A percentile compares a stretch with the other conserved stretches of the same genome.
These are phyloP conservation scores for Zoanthus sociatus DNA, from an alignment of 92 coral and sea anemone genomes.

Conservation along the genomic window DNA sequence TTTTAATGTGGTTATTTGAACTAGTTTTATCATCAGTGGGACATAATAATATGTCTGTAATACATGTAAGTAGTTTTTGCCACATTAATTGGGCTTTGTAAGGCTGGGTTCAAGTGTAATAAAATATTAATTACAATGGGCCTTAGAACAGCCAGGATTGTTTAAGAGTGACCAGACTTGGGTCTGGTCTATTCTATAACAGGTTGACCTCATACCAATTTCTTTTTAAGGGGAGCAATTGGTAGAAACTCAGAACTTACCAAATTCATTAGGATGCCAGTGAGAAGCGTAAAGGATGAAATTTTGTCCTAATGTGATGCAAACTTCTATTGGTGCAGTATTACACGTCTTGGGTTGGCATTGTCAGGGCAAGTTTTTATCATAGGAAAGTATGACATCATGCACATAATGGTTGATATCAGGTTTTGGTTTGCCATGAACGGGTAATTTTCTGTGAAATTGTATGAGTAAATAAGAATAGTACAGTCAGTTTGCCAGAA, in stretches of 20 bases:
- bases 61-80: constrained; percentile 23
- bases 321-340: constrained; percentile 13
- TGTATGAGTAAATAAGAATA: constrained; percentile 27
- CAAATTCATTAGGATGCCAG: constrained; percentile 30
- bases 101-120: constrained; percentile 24
- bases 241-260: constrained; percentile 18
- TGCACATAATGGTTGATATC: constrained; percentile 30
- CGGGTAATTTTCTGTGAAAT: constrained; percentile 27
- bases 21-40: constrained; percentile 21
- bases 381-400: constrained; percentile 32
- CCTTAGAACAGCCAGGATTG: constrained; percentile 28
- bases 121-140: constrained; percentile 27
- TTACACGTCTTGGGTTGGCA: constrained; percentile 26
- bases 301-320: constrained; percentile 27
- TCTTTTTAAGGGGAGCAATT: constrained; percentile 21
- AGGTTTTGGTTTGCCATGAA: constrained; percentile 37
- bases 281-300: constrained; percentile 31
- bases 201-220: constrained; percentile 26
- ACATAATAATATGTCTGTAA: constrained; percentile 31
- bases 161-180: constrained; percentile 30
- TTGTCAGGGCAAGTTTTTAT: constrained; percentile 2
- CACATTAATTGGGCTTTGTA: constrained; percentile 19
- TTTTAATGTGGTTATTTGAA: constrained; percentile 22
- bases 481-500: constrained; percentile 28
- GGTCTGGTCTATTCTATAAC: constrained; percentile 23